Base-by-base conservation (phyloP, 1,140 invertebrate species). In the Drosophila athabasca region DNA sequence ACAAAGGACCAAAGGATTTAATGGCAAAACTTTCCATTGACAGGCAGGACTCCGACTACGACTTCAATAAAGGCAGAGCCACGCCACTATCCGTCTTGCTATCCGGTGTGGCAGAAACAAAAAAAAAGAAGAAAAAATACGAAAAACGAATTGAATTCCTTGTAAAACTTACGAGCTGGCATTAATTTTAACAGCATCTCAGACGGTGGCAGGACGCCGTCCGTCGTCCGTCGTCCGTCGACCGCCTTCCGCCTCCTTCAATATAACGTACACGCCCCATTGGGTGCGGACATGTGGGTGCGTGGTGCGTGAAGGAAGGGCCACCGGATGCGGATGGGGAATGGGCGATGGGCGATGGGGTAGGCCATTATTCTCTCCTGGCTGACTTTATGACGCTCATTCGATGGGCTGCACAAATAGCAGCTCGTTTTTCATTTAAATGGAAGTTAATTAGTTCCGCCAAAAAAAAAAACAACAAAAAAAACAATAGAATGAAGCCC, bases 81-180 rank as follows among this genome's bases (percentile, higher is more conserved):
- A 26, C 62, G 62, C 67, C 65, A 79, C 83, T 87, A 88, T 88
- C 64, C 78, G 74, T 87, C 82, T 87, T 87, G 60, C 82, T 39
- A 39, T 39, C 64, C 64, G 82, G 78, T 82, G 70, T 64, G 78
- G 78, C 61, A 71, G 35, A 39, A 13, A 5, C 0, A 39, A 39
- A 39, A 39, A 39, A n/a, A n/a, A n/a, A n/a, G n/a, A n/a, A n/a
- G n/a, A n/a, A 39, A 39, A 39, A 39, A 39, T 0, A 19, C 17
- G 72, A 88, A 88, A 88, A 88, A 19, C 17, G 17, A 88, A 88
- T 88, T 88, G 83, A 88, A 88, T 88, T 88, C 83, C 83, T 83
- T 88, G 83, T 83, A 88, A 88, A 88, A 88, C 83, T 88, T 88
- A 88, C 83, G 83, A 88, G 83, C 83, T 70, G 72, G 79, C 83